Base-by-base conservation (phyloP, 2,113 vertebrate genomes). In the Melanocharis versteri region DNA sequence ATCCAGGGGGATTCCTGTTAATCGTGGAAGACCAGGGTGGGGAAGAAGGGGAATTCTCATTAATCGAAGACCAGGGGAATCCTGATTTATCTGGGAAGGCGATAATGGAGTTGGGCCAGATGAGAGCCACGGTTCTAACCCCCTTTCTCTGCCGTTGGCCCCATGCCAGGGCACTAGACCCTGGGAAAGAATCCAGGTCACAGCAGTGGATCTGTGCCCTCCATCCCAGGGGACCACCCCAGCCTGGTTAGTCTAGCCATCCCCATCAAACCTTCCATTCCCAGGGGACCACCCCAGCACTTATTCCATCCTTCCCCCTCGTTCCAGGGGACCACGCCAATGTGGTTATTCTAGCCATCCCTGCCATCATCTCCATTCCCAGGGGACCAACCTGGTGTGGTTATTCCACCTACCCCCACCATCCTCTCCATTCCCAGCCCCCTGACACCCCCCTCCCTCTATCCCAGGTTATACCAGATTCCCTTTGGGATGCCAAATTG, bases 401-500 rank as follows among this genome's bases (percentile, higher is more conserved):
- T 77, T 51, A 9, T 27, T 51, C 21, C 62, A 31, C 26, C 26
- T 17, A 11, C 11, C 20, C 20, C 26, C 44, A 22, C 17, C 53
- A 22, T 15, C 9, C 18, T 39, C 12, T 69, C 33, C 28, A 21
- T 39, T 42, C n/a, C 40, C 40, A 45, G 48, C 27, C 58, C 19
- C 28, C 30, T 71, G 65, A 56, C 42, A 15, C 7, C 14, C 4
- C 28, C 5, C 20, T 82, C 28, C 69, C 61, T 44, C 33, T 21
- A 3, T 28, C 54, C 21, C 87, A 99, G 99, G 97, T 98, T 99
- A 96, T 98, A 98, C 96, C 96, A 96, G 83, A 61, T 98, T 53
- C 76, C 97, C 23, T 99, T 98, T 65, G 8, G 89, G 16, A 98
- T 98, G 94, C 98, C 99, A 1, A 50, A 57, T 18, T 99, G 99